Evolutionary conservation across 2,888 invertebrate species (phyloP).

Genomic region (Caenorhabditis angaria): DNA sequence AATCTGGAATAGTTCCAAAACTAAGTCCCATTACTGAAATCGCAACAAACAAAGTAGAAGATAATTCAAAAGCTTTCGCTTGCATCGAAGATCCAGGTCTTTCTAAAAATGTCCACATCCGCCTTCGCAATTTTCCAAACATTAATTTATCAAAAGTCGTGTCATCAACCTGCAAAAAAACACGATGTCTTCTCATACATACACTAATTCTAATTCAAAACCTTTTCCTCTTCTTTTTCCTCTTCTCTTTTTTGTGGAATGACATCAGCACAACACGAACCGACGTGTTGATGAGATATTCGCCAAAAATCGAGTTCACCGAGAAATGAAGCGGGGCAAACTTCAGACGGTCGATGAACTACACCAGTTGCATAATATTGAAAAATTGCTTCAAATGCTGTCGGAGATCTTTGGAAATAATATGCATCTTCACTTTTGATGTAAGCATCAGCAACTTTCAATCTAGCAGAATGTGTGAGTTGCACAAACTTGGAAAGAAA

Average conservation of each 20-base stretch:
- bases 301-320: slow-evolving; percentile 71
- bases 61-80: slow-evolving; percentile 69
- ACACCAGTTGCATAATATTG: slow-evolving; percentile 71
- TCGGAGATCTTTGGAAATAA: slow-evolving; percentile 69
- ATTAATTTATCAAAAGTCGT: slow-evolving; percentile 70
- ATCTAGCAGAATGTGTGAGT: slow-evolving; percentile 63
- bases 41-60: slow-evolving; percentile 70
- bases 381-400: slow-evolving; percentile 67
- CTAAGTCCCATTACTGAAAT: slow-evolving; percentile 71
- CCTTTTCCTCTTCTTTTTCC: slow-evolving; percentile 67
- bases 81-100: slow-evolving; percentile 58
- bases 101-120: slow-evolving; percentile 72
- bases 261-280: slow-evolving; percentile 68
- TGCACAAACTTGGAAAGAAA: slow-evolving; percentile 70
- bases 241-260: slow-evolving; percentile 63
- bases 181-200: not conserved
- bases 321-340: slow-evolving; percentile 68
- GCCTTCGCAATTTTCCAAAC: slow-evolving; percentile 65
- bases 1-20: slow-evolving; percentile 72
- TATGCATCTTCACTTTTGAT: slow-evolving; percentile 67
- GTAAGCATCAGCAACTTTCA: slow-evolving; percentile 69
- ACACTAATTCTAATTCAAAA: slow-evolving; percentile 17
- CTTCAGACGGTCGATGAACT: slow-evolving; percentile 69
- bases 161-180: slow-evolving; percentile 64
- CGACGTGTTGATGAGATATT: slow-evolving; percentile 65